Evolutionary conservation across 2,113 vertebrate genomes (phyloP).

Genomic region (Struthio camelus): DNA sequence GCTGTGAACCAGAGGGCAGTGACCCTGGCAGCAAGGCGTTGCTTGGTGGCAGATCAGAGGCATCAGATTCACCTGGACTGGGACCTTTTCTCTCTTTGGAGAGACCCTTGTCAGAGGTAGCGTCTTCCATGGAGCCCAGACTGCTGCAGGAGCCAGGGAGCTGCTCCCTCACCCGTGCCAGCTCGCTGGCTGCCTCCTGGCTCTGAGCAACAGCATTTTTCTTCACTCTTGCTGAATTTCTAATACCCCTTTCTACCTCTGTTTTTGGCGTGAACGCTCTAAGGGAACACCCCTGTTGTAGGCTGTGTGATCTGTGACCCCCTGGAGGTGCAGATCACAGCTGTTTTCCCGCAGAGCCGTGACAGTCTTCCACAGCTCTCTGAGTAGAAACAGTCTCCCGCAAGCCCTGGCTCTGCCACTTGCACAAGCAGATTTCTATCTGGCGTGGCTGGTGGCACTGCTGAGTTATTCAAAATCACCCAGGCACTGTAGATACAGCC

Average conservation of each 20-base stretch:
- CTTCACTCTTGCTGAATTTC: not conserved
- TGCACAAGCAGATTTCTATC: not conserved
- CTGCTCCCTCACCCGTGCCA: fast-evolving
- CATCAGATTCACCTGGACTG: not conserved
- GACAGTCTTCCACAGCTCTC: not conserved
- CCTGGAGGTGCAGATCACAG: not conserved
- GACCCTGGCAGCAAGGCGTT: not conserved
- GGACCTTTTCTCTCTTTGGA: not conserved
- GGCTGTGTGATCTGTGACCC: not conserved
- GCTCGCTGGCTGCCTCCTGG: not conserved
- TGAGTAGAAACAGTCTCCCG: not conserved
- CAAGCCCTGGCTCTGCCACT: fast-evolving
- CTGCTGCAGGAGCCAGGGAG: not conserved
- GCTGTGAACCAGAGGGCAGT: not conserved
- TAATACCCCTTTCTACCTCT: not conserved
- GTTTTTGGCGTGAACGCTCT: not conserved
- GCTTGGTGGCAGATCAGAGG: not conserved
- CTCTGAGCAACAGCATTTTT: not conserved
- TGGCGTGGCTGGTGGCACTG: fast-evolving
- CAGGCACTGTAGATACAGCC: fast-evolving
- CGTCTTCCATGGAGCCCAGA: not conserved
- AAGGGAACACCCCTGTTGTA: fast-evolving
- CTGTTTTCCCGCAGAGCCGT: fast-evolving
- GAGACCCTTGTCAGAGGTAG: not conserved
- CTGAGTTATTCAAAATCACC: not conserved